These are phyloP conservation scores for Genyomyrus donnyi DNA, from an alignment of 2,113 vertebrate genomes.

Conservation along the genomic window DNA sequence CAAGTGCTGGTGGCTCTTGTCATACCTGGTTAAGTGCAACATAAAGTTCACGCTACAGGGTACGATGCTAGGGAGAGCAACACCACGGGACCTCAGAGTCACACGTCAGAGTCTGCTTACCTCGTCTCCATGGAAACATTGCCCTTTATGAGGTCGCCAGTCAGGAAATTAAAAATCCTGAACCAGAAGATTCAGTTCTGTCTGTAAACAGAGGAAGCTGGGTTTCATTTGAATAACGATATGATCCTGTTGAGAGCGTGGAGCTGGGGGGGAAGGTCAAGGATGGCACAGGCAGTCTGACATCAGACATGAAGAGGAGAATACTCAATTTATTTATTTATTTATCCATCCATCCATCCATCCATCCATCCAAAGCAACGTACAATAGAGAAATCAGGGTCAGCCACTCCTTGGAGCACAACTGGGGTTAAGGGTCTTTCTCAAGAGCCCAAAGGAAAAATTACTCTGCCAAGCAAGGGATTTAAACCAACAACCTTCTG, in stretches of 20 bases:
- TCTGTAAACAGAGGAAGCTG: conserved; percentile 8
- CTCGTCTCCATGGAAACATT: conserved; percentile 3
- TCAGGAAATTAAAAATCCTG: conserved; percentile 9
- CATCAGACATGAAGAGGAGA: not conserved
- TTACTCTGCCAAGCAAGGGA: not conserved
- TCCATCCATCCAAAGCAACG: not conserved
- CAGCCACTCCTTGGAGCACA: not conserved
- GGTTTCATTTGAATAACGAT: conserved; percentile 1
- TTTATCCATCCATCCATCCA: no score
- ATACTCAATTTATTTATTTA: not conserved
- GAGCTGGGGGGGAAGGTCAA: no score
- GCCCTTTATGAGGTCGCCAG: not conserved
- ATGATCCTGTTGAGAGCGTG: not conserved
- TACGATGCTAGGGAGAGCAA: not conserved
- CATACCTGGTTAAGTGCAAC: not conserved
- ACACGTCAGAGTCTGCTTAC: not conserved
- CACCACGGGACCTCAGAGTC: not conserved
- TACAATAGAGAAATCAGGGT: not conserved
- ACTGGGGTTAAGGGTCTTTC: not conserved
- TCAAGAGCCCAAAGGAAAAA: not conserved
- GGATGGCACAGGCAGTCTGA: not conserved
- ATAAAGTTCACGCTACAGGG: not conserved
- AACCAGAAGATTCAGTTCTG: not conserved
- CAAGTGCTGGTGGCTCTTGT: not conserved
- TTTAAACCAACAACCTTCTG: not conserved